These are phyloP conservation scores for Sitophilus oryzae DNA, from an alignment of 1,140 invertebrate species.

Conservation along the genomic window DNA sequence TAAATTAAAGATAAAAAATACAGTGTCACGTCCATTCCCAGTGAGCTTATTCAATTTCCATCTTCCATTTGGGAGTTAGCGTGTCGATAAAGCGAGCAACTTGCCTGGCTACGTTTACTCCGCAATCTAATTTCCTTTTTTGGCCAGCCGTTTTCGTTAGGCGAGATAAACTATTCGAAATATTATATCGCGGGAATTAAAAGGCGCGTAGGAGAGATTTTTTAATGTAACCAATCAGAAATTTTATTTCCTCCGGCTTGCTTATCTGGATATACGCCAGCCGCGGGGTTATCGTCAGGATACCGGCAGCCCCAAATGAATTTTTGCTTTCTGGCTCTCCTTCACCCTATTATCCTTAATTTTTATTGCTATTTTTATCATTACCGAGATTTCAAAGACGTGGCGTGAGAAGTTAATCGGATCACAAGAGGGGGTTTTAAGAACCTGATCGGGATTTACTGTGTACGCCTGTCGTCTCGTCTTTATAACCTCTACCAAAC, in stretches of 20 bases:
- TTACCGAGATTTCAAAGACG: constrained; percentile 42
- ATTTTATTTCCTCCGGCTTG: no score
- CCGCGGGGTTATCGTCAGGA: constrained; percentile 18
- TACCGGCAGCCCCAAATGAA: constrained; percentile 22
- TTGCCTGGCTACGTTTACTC: constrained; percentile 4
- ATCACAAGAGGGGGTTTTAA: constrained; percentile 40
- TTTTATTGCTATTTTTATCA: constrained; percentile 45
- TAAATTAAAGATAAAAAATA: constrained; percentile 47
- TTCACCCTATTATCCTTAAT: constrained; percentile 41
- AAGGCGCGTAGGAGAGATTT: no score
- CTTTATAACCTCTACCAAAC: constrained; percentile 16
- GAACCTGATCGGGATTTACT: constrained; percentile 42
- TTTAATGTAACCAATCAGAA: no score
- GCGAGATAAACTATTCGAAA: no score
- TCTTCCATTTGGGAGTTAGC: constrained; percentile 25
- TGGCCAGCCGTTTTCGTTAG: no score
- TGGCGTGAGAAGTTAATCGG: constrained; percentile 40
- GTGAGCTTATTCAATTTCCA: constrained; percentile 43
- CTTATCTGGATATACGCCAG: constrained; percentile 23
- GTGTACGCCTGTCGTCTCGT: constrained; percentile 33
- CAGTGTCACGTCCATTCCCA: constrained; percentile 42
- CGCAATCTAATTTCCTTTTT: not conserved
- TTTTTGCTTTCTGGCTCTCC: constrained; percentile 26
- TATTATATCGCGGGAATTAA: no score
- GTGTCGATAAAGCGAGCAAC: constrained; percentile 16